A percentile compares a stretch with the other conserved stretches of the same genome.
phyloP scores from a whole-genome alignment of 2,797 vertebrate species.

The Tamandua tetradactyla region DNA sequence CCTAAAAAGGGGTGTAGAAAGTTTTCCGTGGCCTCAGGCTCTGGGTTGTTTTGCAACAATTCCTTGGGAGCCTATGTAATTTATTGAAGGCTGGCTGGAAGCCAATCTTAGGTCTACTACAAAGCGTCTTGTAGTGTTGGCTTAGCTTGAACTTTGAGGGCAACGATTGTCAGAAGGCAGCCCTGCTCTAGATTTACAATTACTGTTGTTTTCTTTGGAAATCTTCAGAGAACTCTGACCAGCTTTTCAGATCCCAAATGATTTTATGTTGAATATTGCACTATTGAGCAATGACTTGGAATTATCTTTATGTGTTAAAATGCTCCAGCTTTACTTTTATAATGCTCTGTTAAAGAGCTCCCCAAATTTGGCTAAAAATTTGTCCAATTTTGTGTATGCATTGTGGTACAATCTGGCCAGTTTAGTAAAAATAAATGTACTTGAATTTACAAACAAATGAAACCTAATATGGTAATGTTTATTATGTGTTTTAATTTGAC shows the following conservation, averaged over 20 bases:
- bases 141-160: slow-evolving; percentile 19
- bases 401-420: neutral
- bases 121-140: slow-evolving; percentile 9
- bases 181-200: neutral
- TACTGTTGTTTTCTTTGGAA: neutral
- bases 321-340: neutral
- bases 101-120: neutral
- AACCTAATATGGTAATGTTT: slow-evolving; percentile 31
- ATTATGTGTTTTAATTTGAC: slow-evolving; percentile 54
- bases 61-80: slow-evolving; percentile 52
- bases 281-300: neutral
- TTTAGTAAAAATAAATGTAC: slow-evolving; percentile 37
- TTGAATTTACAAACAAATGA: slow-evolving; percentile 33
- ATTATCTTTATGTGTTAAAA: neutral
- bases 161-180: neutral
- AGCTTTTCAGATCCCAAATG: neutral
- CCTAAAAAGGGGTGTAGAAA: neutral
- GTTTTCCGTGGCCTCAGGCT: slow-evolving; percentile 49
- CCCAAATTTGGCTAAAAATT: slow-evolving; percentile 27
- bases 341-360: neutral
- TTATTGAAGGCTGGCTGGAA: slow-evolving; percentile 48
- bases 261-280: neutral
- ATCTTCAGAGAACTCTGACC: neutral
- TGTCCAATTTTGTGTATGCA: neutral
- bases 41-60: slow-evolving; percentile 46